These are phyloP conservation scores for Carcina quercana DNA, from an alignment of 2,888 invertebrate species.

Conservation along the genomic window DNA sequence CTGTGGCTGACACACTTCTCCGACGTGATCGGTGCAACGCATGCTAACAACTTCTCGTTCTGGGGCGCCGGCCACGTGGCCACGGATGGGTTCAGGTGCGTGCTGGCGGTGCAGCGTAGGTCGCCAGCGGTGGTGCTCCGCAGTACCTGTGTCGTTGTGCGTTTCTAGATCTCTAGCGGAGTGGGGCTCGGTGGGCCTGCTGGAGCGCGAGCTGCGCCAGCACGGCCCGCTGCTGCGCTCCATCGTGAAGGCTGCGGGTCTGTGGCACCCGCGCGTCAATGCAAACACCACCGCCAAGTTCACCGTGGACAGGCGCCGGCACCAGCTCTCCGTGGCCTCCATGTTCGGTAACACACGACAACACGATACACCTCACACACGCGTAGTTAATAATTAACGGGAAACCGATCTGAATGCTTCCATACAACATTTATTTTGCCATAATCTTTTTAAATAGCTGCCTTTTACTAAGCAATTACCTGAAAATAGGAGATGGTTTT, in stretches of 20 bases:
- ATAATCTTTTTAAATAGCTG: no score
- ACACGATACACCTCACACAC: no score
- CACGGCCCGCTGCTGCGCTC: slow-evolving; percentile 84
- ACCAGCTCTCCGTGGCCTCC: slow-evolving; percentile 89
- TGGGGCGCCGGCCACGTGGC: slow-evolving; percentile 94
- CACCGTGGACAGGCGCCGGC: slow-evolving; percentile 88
- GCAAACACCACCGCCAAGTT: slow-evolving; percentile 87
- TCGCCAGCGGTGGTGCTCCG: neutral
- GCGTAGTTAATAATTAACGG: no score
- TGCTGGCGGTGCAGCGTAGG: neutral
- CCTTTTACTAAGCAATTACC: no score
- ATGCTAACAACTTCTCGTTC: slow-evolving; percentile 90
- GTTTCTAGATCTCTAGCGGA: slow-evolving; percentile 82
- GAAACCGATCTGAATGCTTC: no score
- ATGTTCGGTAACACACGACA: slow-evolving; percentile 80
- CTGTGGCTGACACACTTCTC: slow-evolving; percentile 97
- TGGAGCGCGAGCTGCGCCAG: slow-evolving; percentile 92
- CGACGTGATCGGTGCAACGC: slow-evolving; percentile 96
- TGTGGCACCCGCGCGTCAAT: slow-evolving; percentile 93
- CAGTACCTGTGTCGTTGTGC: neutral
- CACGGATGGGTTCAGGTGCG: slow-evolving; percentile 87
- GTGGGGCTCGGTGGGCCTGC: slow-evolving; percentile 90
- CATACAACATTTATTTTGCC: no score
- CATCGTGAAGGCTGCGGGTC: slow-evolving; percentile 90
- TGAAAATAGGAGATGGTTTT: no score